Base-by-base conservation (phyloP, 2,797 vertebrate species). In the Megalops cyprinoides region DNA sequence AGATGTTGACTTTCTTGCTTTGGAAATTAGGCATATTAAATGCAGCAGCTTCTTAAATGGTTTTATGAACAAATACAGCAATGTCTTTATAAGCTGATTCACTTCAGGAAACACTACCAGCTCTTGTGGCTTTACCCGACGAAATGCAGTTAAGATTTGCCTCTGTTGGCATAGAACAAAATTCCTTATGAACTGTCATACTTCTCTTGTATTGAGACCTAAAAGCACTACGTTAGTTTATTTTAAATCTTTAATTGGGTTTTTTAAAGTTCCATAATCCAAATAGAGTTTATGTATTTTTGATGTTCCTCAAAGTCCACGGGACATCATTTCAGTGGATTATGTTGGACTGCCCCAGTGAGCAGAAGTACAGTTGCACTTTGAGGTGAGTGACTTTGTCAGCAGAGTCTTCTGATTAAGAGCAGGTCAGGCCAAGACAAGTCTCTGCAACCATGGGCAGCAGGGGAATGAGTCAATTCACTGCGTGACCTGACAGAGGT, bases 401-500 rank as follows among this genome's bases (percentile, higher is more conserved):
- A 58, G 82, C 39, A 79, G 53, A 51, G 44, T 48, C 44, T 74
- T 74, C n/a, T 51, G 56, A 34, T 12, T 77, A 58, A 39, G 37
- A 55, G 84, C 85, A 82, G 86, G 85, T 81, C 84, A 62, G 84
- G 85, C 34, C 79, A 87, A 85, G 86, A 84, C 83, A 78, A 74
- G 83, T 85, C 82, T 84, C 87, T 75, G 82, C 76, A 79, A 71
- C 80, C 88, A 89, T 86, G 55, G 3, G 79, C 90, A 88, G 93
- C 91, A 91, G 90, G n/a, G 93, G 89, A 94, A 91, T 86, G 90
- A 93, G 94, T 94, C 93, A 93, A 94, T 96, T 95, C 93, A 91
- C 87, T 90, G 91, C 90, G 90, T 93, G 91, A 95, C 94, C 91
- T 91, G 92, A 89, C 92, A 92, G 92, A 88, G 91, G 91, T 91